A percentile compares a stretch with the other conserved stretches of the same genome.
These are phyloP conservation scores for Acanthiza pusilla DNA, from an alignment of 2,797 vertebrate genomes.

Conservation along the genomic window DNA sequence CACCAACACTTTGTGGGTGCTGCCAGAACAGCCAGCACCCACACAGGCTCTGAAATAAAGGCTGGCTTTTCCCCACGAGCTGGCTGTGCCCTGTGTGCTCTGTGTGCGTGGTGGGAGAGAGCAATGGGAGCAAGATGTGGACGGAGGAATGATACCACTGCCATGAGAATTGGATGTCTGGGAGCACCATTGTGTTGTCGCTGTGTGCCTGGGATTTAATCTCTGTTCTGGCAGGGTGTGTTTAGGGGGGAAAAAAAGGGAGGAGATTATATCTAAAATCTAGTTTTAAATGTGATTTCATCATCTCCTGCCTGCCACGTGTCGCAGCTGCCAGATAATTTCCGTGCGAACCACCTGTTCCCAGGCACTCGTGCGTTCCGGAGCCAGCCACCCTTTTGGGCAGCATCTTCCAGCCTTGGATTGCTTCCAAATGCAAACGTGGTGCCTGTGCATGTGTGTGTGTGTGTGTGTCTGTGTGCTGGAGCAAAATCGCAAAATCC, in stretches of 20 bases:
- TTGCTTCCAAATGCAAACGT: background rate
- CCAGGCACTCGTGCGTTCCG: background rate
- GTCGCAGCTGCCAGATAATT: slow-evolving; percentile 14
- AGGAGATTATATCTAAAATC: background rate
- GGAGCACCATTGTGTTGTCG: fast-evolving
- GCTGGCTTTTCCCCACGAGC: background rate
- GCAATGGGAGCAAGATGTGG: fast-evolving
- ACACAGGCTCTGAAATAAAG: background rate
- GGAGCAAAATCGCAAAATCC: slow-evolving; percentile 1
- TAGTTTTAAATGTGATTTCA: background rate
- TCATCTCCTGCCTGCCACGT: slow-evolving; percentile 32
- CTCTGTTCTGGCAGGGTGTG: background rate
- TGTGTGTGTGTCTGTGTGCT: background rate
- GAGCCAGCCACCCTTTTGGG: background rate
- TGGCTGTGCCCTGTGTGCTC: background rate
- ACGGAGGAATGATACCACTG: fast-evolving
- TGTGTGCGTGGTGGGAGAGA: background rate
- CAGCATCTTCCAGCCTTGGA: slow-evolving; percentile 17
- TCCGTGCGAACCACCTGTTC: slow-evolving; percentile 17
- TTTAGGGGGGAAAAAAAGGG: background rate
- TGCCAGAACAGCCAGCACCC: background rate
- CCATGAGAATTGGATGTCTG: fast-evolving
- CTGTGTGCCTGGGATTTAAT: background rate
- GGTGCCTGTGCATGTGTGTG: background rate
- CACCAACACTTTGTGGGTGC: background rate